Base-by-base conservation (phyloP, 2,888 invertebrate species). In the Petrolisthes manimaculis region DNA sequence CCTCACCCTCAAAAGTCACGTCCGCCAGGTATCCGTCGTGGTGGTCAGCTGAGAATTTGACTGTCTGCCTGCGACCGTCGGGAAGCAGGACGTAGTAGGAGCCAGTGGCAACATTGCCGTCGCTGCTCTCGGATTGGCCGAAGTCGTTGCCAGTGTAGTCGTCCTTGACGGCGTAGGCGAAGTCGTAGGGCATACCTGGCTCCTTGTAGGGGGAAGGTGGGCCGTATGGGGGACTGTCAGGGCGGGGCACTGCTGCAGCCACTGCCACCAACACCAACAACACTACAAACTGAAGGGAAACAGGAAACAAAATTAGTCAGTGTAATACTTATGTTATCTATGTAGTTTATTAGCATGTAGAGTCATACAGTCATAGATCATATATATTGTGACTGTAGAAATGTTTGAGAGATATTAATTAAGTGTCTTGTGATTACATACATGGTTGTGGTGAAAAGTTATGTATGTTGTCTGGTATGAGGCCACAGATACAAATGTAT, bases 1-100 rank as follows among this genome's bases (percentile, higher is more conserved):
- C 89, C 79, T 91, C 91, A 37, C 91, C 91, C 81, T 91, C 87
- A 69, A 85, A 89, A 9, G 86, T 54, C 24, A 89, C 89, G 12
- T 89, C 81, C 14, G 87, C 89, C 24, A 82, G 71, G 83, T 85
- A 89, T 18, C 89, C 89, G 56, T 54, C 77, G 81, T 87, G 14
- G 37, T 84, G 85, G 78, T 89, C 89, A 12, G 89, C 89, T 3
- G 75, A 51, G 71, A 86, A 89, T 71, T 84, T 88, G n/a, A 89
- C 89, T 21, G 78, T 61, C 71, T 89, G 89, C 3, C 56, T 75
- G 81, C 89, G 87, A 9, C 89, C 89, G 80, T 89, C 89, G 21
- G 89, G 89, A 18, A 89, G 84, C 54, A 67, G 78, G 51, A 89
- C 89, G 18, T 80, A 56, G 85, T 89, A 89, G 56, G 83, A 83